Evolutionary conservation across 1,140 invertebrate species (phyloP), one percentile per base, ranked within the genome.

Genomic region (Nephila pilipes): DNA sequence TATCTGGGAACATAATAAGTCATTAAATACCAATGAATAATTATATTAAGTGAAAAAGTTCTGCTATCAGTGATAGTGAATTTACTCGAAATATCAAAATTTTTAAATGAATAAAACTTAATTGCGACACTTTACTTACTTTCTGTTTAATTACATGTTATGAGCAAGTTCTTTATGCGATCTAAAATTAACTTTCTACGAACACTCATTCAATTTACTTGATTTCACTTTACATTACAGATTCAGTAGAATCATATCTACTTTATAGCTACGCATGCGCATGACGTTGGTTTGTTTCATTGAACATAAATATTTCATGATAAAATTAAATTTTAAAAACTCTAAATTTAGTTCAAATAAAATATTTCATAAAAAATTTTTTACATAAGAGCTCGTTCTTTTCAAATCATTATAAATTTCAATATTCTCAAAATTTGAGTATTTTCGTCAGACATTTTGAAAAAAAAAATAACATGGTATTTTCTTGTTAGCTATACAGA

Each of bases 141-240:
- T 75, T 25, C 18, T 16, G 69, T 75, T 18, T 36, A 75, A 75
- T 75, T 75, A 75, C 69, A 75, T 75, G 25, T 75, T 75, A 75
- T 75, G 29, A 36, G 29, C 36, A 75, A 29, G 69, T 75, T 75
- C 69, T 75, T 75, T 18, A 32, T 36, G n/a, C n/a, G 29, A 36
- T 75, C 69, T 75, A 75, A 75, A 75, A 75, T 75, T 75, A 75
- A 75, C 69, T 75, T 75, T 75, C 69, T 75, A 32, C 69, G 29
- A 75, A 75, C 69, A 18, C 69, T 75, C 69, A 36, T 75, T 75
- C 29, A 75, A 4, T 32, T 32, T 75, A 32, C 69, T 75, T 75
- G 29, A 75, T 18, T 75, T 75, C 69, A 75, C 69, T 75, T 75
- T 75, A 75, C 32, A 36, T 75, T 32, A 75, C 29, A 32, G 32